These are phyloP conservation scores for Poicephalus gulielmi DNA, from an alignment of 2,113 vertebrate species.

Conservation along the genomic window DNA sequence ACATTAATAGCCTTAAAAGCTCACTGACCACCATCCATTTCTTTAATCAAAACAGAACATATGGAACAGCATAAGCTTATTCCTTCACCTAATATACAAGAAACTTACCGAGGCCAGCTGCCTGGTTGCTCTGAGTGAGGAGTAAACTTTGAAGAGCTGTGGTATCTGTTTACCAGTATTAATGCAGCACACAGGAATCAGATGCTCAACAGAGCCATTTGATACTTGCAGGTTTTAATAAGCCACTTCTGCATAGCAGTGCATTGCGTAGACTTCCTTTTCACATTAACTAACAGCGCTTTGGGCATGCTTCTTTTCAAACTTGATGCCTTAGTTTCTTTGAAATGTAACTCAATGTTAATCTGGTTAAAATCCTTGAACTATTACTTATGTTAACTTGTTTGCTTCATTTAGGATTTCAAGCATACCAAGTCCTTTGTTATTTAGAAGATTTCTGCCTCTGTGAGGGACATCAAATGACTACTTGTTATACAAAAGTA, in stretches of 20 bases:
- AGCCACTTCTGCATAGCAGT: background rate
- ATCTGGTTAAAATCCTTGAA: background rate
- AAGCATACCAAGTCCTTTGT: constrained; percentile 98
- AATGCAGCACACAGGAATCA: background rate
- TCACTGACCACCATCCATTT: background rate
- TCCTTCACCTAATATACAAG: background rate
- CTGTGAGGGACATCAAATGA: constrained; percentile 63
- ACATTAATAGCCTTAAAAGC: background rate
- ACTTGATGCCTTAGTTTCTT: background rate
- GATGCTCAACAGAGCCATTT: background rate
- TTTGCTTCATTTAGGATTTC: constrained; percentile 83
- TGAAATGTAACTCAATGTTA: background rate
- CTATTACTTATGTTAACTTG: background rate
- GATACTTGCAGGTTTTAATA: background rate
- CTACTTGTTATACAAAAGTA: constrained; percentile 61
- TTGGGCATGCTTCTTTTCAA: background rate
- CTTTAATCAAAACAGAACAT: background rate
- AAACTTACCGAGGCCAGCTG: background rate
- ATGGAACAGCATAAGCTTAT: background rate
- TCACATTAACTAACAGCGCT: background rate
- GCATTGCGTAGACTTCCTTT: background rate
- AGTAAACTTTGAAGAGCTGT: background rate
- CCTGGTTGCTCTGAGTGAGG: background rate
- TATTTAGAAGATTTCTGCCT: constrained; percentile 83
- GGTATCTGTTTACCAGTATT: background rate